These are phyloP conservation scores for Rissa tridactyla DNA, from an alignment of 2,113 vertebrate species.

Conservation along the genomic window DNA sequence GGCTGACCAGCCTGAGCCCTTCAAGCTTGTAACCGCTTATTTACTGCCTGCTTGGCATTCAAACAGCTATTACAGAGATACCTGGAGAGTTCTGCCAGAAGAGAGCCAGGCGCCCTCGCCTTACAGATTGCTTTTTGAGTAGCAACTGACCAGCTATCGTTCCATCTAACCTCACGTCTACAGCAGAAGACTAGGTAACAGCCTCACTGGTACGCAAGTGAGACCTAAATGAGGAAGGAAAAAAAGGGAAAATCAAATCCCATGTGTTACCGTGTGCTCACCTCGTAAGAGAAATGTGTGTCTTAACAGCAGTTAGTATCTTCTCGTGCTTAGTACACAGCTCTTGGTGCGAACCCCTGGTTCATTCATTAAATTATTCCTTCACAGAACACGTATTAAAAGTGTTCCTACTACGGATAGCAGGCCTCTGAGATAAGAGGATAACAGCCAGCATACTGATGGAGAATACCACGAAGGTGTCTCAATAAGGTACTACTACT, in stretches of 20 bases:
- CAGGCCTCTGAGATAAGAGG: not conserved
- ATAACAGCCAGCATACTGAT: not conserved
- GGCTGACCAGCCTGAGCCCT: not conserved
- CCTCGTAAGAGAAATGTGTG: not conserved
- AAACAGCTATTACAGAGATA: not conserved
- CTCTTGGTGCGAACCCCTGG: not conserved
- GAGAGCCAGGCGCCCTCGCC: not conserved
- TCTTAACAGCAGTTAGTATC: not conserved
- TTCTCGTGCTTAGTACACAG: not conserved
- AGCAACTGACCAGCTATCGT: not conserved
- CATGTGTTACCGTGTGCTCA: not conserved
- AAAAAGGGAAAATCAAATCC: not conserved
- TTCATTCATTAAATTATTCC: not conserved
- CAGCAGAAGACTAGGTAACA: not conserved
- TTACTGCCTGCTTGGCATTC: not conserved
- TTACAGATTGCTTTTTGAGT: not conserved
- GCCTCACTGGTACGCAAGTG: not conserved
- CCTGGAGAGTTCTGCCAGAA: not conserved
- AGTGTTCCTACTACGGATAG: not conserved
- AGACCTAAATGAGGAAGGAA: not conserved
- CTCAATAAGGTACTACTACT: fast-evolving
- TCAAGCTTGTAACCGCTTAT: not conserved
- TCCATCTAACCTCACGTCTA: not conserved
- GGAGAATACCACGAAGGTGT: not conserved
- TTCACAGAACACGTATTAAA: fast-evolving